Conservation (phyloP, 2,888 invertebrate species). For the Epistrophe grossulariae region DNA sequence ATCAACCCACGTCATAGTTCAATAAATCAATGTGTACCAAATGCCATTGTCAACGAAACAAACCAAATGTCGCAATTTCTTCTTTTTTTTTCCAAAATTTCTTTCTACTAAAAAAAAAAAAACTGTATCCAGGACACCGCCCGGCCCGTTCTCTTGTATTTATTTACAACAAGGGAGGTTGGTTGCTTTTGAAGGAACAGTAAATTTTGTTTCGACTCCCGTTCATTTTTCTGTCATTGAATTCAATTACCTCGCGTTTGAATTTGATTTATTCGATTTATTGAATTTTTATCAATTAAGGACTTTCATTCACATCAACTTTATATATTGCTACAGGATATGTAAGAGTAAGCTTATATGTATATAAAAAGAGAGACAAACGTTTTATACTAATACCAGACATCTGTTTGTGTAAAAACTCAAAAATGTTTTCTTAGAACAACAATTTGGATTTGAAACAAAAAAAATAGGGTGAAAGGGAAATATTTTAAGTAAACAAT, state of each 20-base stretch:
- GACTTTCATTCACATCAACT: constrained; percentile 17
- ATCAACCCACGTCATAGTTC: constrained; percentile 64
- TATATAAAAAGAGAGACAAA: background rate
- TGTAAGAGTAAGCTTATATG: background rate
- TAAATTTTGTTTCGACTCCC: constrained; percentile 40
- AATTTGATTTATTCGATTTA: constrained; percentile 73
- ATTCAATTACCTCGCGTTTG: constrained; percentile 67
- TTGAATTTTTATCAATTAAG: constrained; percentile 73
- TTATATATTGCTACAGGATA: background rate
- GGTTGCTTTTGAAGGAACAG: too few relatives aligned
- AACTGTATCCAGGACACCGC: background rate
- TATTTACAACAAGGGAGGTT: constrained; percentile 29
- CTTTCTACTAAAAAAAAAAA: constrained; percentile 5
- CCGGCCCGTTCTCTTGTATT: background rate
- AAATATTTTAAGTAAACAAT: constrained; percentile 65
- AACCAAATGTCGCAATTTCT: constrained; percentile 70
- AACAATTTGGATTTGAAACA: background rate
- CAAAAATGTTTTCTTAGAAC: constrained; percentile 4
- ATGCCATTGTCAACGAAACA: constrained; percentile 70
- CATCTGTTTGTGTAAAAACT: constrained; percentile 57
- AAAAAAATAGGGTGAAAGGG: background rate
- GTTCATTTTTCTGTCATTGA: constrained; percentile 53
- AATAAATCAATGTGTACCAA: constrained; percentile 72
- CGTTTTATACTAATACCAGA: constrained; percentile 47
- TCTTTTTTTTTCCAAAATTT: constrained; percentile 3